Conservation (phyloP, 2,797 vertebrate genomes). For the Sebastes cheni region DNA sequence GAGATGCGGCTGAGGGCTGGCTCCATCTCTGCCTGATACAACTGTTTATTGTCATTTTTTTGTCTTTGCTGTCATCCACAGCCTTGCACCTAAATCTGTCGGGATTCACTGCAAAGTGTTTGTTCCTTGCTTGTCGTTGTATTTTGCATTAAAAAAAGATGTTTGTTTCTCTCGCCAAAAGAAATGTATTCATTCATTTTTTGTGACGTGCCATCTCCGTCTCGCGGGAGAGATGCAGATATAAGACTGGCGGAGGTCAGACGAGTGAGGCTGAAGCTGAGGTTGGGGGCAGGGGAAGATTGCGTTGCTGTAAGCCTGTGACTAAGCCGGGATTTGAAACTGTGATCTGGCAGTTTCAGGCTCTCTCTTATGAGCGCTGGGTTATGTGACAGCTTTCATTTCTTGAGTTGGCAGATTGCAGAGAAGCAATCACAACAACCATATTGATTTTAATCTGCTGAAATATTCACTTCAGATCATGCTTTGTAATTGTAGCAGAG, state of each 20-base stretch:
- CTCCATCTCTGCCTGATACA: constrained; percentile 38
- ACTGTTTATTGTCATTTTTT: constrained; percentile 34
- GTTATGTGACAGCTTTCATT: constrained; percentile 54
- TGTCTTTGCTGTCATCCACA: neutral
- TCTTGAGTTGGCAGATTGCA: constrained; percentile 41
- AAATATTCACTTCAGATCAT: neutral
- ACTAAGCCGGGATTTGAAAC: constrained; percentile 81
- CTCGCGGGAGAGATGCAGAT: constrained; percentile 40
- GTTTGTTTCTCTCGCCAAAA: neutral
- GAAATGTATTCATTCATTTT: neutral
- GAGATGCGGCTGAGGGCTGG: constrained; percentile 29
- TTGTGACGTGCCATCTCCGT: constrained; percentile 8
- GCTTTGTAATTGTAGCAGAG: neutral
- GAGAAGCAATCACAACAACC: constrained; percentile 23
- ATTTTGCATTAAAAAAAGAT: neutral
- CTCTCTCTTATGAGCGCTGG: constrained; percentile 39
- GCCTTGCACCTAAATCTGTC: neutral
- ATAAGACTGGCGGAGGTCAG: constrained; percentile 39
- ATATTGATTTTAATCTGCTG: constrained; percentile 26
- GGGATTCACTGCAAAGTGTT: neutral
- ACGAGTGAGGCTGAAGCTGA: constrained; percentile 23
- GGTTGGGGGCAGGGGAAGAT: constrained; percentile 66
- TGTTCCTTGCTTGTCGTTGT: neutral
- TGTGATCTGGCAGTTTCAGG: constrained; percentile 76
- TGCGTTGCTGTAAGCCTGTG: constrained; percentile 74